phyloP scores from a whole-genome alignment of 2,888 invertebrate species.

The Limnephilus marmoratus region DNA sequence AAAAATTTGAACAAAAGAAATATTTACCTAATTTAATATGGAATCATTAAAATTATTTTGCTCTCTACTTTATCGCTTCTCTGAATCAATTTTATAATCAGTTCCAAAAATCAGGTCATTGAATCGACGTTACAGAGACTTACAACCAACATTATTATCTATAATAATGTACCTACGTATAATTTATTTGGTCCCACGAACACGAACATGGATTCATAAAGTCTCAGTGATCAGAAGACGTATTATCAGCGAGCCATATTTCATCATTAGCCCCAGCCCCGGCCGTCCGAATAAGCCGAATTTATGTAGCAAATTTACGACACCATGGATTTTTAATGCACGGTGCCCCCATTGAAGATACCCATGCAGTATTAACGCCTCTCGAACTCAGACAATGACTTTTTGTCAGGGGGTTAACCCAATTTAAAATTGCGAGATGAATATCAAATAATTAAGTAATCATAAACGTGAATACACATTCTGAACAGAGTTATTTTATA shows the following conservation, averaged over 20 bases:
- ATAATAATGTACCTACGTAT: not conserved
- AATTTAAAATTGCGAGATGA: slow-evolving; percentile 20
- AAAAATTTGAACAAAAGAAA: too few species aligned
- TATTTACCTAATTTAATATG: too few species aligned
- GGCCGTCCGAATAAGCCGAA: slow-evolving; percentile 37
- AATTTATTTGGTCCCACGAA: not conserved
- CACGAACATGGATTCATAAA: not conserved
- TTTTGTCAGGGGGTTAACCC: slow-evolving; percentile 31
- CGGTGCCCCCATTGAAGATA: not conserved
- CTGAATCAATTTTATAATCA: too few species aligned
- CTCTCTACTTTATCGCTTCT: too few species aligned
- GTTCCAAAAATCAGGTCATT: too few species aligned
- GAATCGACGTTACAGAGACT: too few species aligned
- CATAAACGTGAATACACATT: slow-evolving; percentile 7
- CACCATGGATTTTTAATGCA: slow-evolving; percentile 50
- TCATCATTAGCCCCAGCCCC: slow-evolving; percentile 34
- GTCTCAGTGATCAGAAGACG: slow-evolving; percentile 14
- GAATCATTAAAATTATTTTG: too few species aligned
- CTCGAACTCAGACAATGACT: slow-evolving; percentile 5
- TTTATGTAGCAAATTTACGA: slow-evolving; percentile 45
- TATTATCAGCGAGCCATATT: slow-evolving; percentile 32
- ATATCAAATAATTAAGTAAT: slow-evolving; percentile 28
- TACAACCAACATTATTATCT: too few species aligned
- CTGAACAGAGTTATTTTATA: not conserved
- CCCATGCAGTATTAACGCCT: slow-evolving; percentile 30